A percentile compares a stretch with the other conserved stretches of the same genome.
Conservation (phyloP, 2,113 vertebrate genomes). For the Cinclus cinclus region DNA sequence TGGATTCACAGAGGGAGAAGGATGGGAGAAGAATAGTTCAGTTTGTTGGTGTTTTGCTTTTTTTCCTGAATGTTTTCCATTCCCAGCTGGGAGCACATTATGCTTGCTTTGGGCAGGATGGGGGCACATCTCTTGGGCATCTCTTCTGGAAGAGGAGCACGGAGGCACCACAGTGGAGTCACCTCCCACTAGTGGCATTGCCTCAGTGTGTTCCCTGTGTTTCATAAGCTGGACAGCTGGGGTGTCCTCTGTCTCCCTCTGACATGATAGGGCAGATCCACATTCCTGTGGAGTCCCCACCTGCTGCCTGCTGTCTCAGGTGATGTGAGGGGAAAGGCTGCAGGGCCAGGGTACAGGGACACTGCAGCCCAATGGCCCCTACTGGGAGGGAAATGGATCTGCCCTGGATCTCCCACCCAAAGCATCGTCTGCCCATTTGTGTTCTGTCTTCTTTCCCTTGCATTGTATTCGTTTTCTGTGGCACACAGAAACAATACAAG, state of each 20-base stretch:
- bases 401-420: neutral
- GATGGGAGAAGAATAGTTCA: neutral
- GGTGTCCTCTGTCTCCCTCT: neutral
- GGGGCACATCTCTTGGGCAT: neutral
- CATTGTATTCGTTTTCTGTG: neutral
- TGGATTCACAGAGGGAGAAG: neutral
- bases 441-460: neutral
- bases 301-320: neutral
- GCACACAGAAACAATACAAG: neutral
- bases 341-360: neutral
- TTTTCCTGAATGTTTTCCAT: neutral
- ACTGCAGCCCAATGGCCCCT: neutral
- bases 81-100: neutral
- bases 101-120: neutral
- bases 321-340: neutral
- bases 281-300: fast-evolving
- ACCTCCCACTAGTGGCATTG: neutral
- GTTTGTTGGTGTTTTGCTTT: neutral
- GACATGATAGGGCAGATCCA: neutral
- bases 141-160: neutral
- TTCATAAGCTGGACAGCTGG: neutral
- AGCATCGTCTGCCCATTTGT: neutral
- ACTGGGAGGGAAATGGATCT: neutral
- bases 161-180: neutral
- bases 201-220: neutral